Base-by-base conservation (phyloP, 1,140 invertebrate species). In the Apis cerana region DNA sequence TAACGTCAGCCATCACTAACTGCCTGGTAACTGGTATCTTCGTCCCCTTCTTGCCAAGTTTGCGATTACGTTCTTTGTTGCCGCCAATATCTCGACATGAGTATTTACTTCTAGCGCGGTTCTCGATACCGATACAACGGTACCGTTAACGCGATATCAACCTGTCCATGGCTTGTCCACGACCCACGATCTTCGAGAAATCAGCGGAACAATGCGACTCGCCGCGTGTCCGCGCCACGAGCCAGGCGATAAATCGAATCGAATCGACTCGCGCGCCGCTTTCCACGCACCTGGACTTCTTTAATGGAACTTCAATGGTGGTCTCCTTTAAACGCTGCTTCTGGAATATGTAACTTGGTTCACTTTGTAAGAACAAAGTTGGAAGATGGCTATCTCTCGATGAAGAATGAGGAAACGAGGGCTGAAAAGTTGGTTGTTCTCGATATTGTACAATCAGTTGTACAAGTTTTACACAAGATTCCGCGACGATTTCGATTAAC, bases 121-220 rank as follows among this genome's bases (percentile, higher is more conserved):
- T 61, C 54, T 43, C 72, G 67, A 79, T 75, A 68, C 82, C 52
- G 82, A 85, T 85, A 75, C 62, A n/a, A 17, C 19, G 64, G 75
- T 83, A 88, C 84, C 85, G 87, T 86, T 89, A 89, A 72, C 72
- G 77, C 71, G 84, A 82, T 88, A 88, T 88, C 87, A 80, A 75
- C 67, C 72, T 77, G 75, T 70, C 43, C n/a, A 80, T 83, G 84
- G 77, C 59, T 78, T 79, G 54, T 58, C 48, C 33, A 77, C 82
- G 80, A 76, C 75, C 68, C 68, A 69, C 62, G 64, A 56, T 75
- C 50, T 59, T 27, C 33, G 17, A 4, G 71, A 62, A 68, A 82
- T 78, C 75, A 33, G 7, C 9, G 71, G 43, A 70, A 82, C 74
- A 78, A 82, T 78, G 67, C 75, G 80, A 52, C 56, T n/a, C 48